These are phyloP conservation scores for Galerucella nymphaeae DNA, from an alignment of 2,888 invertebrate genomes.

Conservation along the genomic window DNA sequence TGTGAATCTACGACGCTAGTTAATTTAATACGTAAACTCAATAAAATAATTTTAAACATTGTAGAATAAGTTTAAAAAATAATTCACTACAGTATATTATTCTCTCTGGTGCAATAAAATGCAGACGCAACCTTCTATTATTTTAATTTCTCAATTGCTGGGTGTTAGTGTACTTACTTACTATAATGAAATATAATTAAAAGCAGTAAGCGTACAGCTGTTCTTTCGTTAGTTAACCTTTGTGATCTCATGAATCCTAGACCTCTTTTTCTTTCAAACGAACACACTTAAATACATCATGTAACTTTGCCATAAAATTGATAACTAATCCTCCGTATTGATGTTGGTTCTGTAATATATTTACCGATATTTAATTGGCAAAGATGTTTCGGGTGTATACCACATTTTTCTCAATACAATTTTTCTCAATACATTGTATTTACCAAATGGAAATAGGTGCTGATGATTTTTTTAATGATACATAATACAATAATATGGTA, in stretches of 20 bases:
- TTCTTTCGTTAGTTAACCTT: slow-evolving; percentile 15
- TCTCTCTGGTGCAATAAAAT: slow-evolving; percentile 3
- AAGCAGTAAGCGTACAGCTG: slow-evolving; percentile 13
- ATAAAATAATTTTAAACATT: not conserved
- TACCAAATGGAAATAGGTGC: not conserved
- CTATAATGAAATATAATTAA: slow-evolving; percentile 4
- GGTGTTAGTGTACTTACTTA: slow-evolving; percentile 7
- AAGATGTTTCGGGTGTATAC: not conserved
- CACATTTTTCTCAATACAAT: not conserved
- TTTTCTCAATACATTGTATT: no score
- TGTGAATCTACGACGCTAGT: not conserved
- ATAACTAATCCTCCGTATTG: slow-evolving; percentile 10
- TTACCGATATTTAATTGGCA: not conserved
- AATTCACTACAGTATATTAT: not conserved
- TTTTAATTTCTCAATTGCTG: slow-evolving; percentile 17
- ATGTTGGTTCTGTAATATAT: not conserved
- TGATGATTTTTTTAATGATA: no score
- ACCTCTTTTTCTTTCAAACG: slow-evolving; percentile 6
- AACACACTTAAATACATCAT: not conserved
- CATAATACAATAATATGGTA: no score
- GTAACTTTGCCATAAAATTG: slow-evolving; percentile 7
- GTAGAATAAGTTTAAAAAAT: not conserved
- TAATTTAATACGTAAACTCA: not conserved
- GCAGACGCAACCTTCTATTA: slow-evolving; percentile 11
- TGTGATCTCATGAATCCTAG: slow-evolving; percentile 19